A percentile compares a stretch with the other conserved stretches of the same genome.
Conservation (phyloP, 2,888 invertebrate genomes). For the Schizaphis graminum region DNA sequence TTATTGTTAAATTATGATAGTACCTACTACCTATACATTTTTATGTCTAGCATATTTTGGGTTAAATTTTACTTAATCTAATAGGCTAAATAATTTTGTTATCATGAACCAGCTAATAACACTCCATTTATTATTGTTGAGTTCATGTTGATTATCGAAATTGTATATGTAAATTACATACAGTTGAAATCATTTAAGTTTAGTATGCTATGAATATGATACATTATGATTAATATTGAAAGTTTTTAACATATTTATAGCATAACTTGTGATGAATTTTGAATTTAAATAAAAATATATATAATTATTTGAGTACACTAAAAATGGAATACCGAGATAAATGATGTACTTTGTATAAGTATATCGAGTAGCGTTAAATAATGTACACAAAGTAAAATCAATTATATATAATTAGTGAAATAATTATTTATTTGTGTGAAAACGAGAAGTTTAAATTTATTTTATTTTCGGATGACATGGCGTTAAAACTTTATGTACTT, state of each 20-base stretch:
- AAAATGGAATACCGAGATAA: background rate
- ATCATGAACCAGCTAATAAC: background rate
- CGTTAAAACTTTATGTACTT: constrained; percentile 32
- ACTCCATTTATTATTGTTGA: background rate
- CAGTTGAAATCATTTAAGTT: background rate
- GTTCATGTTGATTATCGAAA: background rate
- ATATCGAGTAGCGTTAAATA: background rate
- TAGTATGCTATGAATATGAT: background rate
- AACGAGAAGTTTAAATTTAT: constrained; percentile 64
- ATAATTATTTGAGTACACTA: background rate
- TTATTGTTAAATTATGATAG: background rate
- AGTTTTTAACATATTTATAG: background rate
- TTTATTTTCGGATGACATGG: constrained; percentile 40
- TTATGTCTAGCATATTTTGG: background rate
- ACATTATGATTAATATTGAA: background rate
- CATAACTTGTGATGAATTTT: background rate
- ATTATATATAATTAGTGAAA: constrained; percentile 41
- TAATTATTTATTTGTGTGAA: constrained; percentile 46
- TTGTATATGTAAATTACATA: background rate
- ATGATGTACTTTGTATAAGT: background rate
- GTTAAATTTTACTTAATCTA: background rate
- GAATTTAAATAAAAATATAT: background rate
- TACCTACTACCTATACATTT: background rate
- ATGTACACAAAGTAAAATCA: constrained; percentile 65
- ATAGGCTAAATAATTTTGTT: background rate